phyloP scores from a whole-genome alignment of 2,888 invertebrate species.

The Apotomis turbidana region DNA sequence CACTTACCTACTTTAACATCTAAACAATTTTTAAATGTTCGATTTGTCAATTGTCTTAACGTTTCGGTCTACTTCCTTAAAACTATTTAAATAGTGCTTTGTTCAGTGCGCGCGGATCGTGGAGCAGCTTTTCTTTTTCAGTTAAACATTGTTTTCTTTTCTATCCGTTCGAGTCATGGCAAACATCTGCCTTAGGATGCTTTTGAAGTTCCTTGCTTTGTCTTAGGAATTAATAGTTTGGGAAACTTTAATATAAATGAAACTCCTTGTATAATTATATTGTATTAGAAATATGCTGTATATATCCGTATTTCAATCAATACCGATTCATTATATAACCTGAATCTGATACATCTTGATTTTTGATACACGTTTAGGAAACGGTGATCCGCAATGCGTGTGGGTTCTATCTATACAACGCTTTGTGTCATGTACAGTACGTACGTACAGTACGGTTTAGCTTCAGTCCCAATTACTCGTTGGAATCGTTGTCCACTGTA shows the following conservation, averaged over 20 bases:
- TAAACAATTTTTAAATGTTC: background rate
- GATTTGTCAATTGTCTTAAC: background rate
- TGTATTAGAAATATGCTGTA: too few relatives aligned
- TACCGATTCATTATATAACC: background rate
- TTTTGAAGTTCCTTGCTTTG: conserved; percentile 11
- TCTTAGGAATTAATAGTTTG: background rate
- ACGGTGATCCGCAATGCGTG: background rate
- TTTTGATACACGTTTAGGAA: background rate
- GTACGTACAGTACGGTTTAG: conserved; percentile 68
- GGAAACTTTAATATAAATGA: background rate
- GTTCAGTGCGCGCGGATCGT: conserved; percentile 54
- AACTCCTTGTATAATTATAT: too few relatives aligned
- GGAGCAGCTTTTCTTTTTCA: conserved; percentile 73
- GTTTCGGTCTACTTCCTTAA: conserved; percentile 43
- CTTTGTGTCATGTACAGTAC: conserved; percentile 59
- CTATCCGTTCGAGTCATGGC: conserved; percentile 62
- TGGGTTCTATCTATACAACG: conserved; percentile 38
- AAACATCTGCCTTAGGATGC: conserved; percentile 67
- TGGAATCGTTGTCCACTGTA: conserved; percentile 82
- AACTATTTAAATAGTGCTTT: conserved; percentile 51
- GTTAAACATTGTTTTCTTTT: conserved; percentile 78
- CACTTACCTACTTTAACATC: too few relatives aligned
- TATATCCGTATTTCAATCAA: too few relatives aligned
- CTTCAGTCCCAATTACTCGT: conserved; percentile 80
- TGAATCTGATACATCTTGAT: background rate